Evolutionary conservation across 2,113 vertebrate genomes (phyloP).

Genomic region (Semicossyphus pulcher): DNA sequence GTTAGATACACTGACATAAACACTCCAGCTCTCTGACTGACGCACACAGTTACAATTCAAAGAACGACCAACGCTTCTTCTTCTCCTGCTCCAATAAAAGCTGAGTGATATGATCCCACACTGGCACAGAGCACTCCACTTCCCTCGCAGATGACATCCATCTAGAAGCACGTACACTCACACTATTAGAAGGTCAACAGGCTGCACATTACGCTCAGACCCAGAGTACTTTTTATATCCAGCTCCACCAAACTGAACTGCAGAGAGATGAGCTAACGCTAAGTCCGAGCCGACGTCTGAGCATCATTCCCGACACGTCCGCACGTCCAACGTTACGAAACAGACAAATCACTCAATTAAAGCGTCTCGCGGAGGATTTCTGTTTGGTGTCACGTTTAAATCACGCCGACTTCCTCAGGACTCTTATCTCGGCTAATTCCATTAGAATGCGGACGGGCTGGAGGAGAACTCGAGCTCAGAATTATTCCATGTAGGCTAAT

Average conservation of each 20-base stretch:
- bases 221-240: constrained; percentile 10
- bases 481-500: constrained; percentile 91
- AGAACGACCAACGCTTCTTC: not conserved
- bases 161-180: not conserved
- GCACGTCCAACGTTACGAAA: constrained; percentile 85
- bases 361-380: constrained; percentile 73
- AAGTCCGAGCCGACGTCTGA: constrained; percentile 83
- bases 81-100: not conserved
- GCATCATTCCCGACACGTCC: constrained; percentile 88
- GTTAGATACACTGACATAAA: no score
- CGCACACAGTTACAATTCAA: not conserved
- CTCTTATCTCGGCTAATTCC: constrained; percentile 80
- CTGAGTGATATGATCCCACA: not conserved
- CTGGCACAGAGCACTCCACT: not conserved
- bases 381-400: constrained; percentile 89
- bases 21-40: no score
- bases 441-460: constrained; percentile 81
- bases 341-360: constrained; percentile 96
- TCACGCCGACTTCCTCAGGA: constrained; percentile 81
- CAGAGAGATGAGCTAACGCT: not conserved
- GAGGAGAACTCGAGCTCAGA: constrained; percentile 84
- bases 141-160: not conserved
- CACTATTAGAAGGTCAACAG: constrained; percentile 19
- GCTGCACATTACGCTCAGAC: not conserved
- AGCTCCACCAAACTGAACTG: constrained; percentile 67